phyloP scores from a whole-genome alignment of 2,113 vertebrate genomes.

The Calyptommatus sinebrachiatus region DNA sequence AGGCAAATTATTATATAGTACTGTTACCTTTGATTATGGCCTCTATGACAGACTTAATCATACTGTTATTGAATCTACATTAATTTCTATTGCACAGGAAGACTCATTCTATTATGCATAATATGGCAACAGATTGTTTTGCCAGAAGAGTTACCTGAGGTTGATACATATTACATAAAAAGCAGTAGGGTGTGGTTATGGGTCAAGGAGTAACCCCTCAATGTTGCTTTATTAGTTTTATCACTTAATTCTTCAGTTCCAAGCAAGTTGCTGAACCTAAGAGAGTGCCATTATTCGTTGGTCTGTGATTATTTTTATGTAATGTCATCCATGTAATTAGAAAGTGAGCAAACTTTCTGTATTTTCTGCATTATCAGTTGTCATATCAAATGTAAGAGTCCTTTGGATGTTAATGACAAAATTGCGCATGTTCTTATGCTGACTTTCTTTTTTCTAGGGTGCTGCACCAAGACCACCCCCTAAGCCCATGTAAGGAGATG shows the following conservation, averaged over 20 bases:
- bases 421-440: not conserved
- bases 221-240: not conserved
- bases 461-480: slow-evolving; percentile 82
- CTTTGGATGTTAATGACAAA: not conserved
- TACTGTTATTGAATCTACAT: not conserved
- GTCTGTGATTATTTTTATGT: not conserved
- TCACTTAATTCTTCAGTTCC: not conserved
- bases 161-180: not conserved
- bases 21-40: not conserved
- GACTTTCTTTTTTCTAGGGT: slow-evolving; percentile 65
- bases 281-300: not conserved
- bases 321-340: not conserved
- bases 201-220: not conserved
- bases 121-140: too few species aligned
- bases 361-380: not conserved
- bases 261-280: not conserved
- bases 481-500: slow-evolving; percentile 79
- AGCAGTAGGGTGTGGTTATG: not conserved
- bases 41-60: not conserved
- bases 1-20: not conserved
- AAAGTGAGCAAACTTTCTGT: not conserved
- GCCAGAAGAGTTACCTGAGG: too few species aligned
- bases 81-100: not conserved
- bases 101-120: too few species aligned
- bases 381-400: not conserved